Base-by-base conservation (phyloP, 2,888 invertebrate species). In the Clunio marinus region DNA sequence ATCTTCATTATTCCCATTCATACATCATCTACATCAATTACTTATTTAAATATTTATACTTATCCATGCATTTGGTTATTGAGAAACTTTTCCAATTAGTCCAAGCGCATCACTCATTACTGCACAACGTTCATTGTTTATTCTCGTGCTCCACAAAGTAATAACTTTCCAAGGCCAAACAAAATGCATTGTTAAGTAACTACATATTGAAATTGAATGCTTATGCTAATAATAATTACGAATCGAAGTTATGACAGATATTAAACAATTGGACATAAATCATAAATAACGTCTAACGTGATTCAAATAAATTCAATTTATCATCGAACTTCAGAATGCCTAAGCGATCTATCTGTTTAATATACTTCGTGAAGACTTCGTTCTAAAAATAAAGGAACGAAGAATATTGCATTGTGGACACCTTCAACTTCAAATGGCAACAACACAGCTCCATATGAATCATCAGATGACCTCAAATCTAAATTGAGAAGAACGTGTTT, bases 251-350 rank as follows among this genome's bases (percentile, higher is more conserved):
- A 28, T 35, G 59, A 59, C 46, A 63, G 27, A 35, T 22, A 3
- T 2, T 1, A 45, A 63, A 63, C 63, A 63, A 63, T 63, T 25
- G 46, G 66, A 55, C 51, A 66, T 66, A 51, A 66, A 66, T 66
- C 66, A 66, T 32, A 28, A 28, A 66, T 66, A 32, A 66, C 28
- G 32, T 66, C 46, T 46, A 17, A 37, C 5, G 22, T 22, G n/a
- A n/a, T 13, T 7, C 37, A 8, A 15, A n/a, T n/a, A 15, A 24
- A 37, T 63, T 27, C 45, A 45, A 28, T 25, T 45, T 25, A 41
- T 27, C 13, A 25, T 5, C 32, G 5, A 5, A 32, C 10, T 10
- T 32, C 32, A 32, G 32, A 32, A 32, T n/a, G n/a, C n/a, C n/a
- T n/a, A n/a, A n/a, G n/a, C n/a, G n/a, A n/a, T n/a, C n/a, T n/a